These are phyloP conservation scores for Trichacis sp. DNA, from an alignment of 2,888 invertebrate genomes.

Conservation along the genomic window DNA sequence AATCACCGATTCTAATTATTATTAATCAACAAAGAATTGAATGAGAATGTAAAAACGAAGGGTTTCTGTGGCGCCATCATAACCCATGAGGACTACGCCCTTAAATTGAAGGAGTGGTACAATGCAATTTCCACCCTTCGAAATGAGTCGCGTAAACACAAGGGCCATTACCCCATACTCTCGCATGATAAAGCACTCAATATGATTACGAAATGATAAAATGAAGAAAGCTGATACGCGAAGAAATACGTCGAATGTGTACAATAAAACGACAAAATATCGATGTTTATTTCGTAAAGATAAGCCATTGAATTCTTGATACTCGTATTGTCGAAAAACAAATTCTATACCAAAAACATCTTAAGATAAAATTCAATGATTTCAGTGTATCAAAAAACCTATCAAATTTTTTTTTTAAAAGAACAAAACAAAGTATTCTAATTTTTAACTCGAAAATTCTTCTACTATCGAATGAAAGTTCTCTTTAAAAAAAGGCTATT, in stretches of 20 bases:
- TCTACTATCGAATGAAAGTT: no score
- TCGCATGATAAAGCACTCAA: conserved; percentile 34
- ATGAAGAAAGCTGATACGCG: conserved; percentile 17
- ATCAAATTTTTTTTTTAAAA: no score
- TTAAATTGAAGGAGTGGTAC: conserved; percentile 33
- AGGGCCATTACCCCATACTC: conserved; percentile 30
- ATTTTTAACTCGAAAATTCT: no score
- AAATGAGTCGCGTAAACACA: conserved; percentile 23
- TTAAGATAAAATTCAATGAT: no score
- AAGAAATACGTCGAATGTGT: conserved; percentile 6
- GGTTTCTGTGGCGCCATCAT: not conserved
- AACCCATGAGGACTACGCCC: conserved; percentile 15
- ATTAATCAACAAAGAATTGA: no score
- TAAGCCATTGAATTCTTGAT: no score
- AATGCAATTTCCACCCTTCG: conserved; percentile 28
- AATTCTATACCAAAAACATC: no score
- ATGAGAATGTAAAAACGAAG: conserved; percentile 3
- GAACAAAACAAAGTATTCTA: no score
- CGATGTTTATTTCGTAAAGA: conserved; percentile 10
- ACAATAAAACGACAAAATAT: conserved; percentile 24
- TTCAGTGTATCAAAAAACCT: no score
- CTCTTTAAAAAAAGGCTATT: no score
- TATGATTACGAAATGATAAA: conserved; percentile 28
- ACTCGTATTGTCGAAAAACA: no score
- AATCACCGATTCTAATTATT: no score